Evolutionary conservation across 2,797 vertebrate genomes (phyloP), one percentile per base, ranked within the genome.

Genomic region (Microchirus variegatus): DNA sequence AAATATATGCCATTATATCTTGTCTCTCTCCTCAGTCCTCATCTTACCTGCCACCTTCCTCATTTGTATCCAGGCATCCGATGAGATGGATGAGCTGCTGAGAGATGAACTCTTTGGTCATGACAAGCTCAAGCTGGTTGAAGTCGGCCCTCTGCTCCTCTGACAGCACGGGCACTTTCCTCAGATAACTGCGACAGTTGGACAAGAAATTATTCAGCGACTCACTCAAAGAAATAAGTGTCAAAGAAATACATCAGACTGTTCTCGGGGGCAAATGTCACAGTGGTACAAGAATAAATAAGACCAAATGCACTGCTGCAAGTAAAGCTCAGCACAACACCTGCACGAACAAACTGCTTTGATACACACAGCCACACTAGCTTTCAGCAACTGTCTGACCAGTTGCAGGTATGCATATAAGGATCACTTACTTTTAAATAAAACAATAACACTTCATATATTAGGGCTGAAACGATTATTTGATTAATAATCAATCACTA

Each of bases 41-140:
- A 1, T 67, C 80, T 85, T 90, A 98, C 97, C 96, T 96, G 88
- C 96, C 95, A 35, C 97, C 97, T 74, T 99, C 97, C 80, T 99
- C 97, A 1, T 63, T 90, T 52, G 93, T 95, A 86, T 99, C 97
- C 88, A 98, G 91, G 81, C 94, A 97, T 52, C 91, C 91, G 3
- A 96, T 93, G 53, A 96, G 92, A 72, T 93, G 86, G 87, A 97
- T 94, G 83, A 99, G 89, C 80, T 99, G 96, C 51, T 97, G 95
- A 31, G 95, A 94, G 89, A 98, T 94, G 75, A 98, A 99, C 86
- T 98, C 96, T 80, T 95, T 97, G 58, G 95, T 97, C 96, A 99
- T 97, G 86, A 96, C 91, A 40, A 94, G 90, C 88, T 94, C 97
- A 88, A 98, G 89, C 83, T 92, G 94, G 63, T 81, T 78, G 57